Conservation (phyloP, 2,797 vertebrate species). For the Muscicapa striata region DNA sequence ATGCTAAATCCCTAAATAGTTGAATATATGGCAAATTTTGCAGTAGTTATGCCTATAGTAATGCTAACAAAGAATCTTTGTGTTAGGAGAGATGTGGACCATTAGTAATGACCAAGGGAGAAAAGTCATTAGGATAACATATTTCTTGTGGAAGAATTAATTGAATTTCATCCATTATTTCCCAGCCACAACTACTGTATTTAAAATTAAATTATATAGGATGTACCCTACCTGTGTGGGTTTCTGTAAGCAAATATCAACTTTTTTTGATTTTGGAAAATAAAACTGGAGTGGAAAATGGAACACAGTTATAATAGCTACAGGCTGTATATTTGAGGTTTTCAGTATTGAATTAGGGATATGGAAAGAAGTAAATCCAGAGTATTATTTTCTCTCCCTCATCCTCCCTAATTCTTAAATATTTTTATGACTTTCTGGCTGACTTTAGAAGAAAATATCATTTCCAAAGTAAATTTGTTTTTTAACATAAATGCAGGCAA, state of each 20-base stretch:
- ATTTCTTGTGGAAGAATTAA: slow-evolving; percentile 18
- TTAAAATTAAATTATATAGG: neutral
- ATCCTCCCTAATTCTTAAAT: neutral
- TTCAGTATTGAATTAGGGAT: neutral
- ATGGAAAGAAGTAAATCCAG: neutral
- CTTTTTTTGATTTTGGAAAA: neutral
- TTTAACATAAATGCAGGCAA: neutral
- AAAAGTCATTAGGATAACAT: slow-evolving; percentile 13
- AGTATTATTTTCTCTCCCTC: neutral
- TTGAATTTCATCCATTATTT: neutral
- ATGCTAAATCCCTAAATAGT: neutral
- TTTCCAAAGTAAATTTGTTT: neutral
- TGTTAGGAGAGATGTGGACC: neutral
- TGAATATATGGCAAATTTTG: neutral
- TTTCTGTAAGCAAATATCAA: neutral
- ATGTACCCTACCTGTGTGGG: neutral
- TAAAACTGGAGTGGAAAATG: neutral
- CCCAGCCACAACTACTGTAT: neutral
- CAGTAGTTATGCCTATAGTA: neutral
- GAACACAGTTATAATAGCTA: neutral
- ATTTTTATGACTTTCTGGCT: neutral
- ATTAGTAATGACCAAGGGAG: neutral
- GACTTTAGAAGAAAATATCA: neutral
- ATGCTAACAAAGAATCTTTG: neutral
- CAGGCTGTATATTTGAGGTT: neutral